Evolutionary conservation across 2,888 invertebrate genomes (phyloP).

Genomic region (Ornithoptera priamus): DNA sequence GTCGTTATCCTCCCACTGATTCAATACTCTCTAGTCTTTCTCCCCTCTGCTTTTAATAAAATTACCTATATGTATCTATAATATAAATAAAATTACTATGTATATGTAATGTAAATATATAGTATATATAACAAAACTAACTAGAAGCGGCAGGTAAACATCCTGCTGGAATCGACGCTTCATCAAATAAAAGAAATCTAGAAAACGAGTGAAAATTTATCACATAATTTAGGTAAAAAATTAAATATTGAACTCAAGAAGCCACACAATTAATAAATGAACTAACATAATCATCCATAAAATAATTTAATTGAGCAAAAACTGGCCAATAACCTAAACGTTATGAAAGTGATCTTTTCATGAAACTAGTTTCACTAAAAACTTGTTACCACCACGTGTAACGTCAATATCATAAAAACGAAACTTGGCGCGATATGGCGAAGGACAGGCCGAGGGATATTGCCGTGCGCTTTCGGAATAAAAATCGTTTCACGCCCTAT

Average conservation of each 20-base stretch:
- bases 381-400: conserved; percentile 31
- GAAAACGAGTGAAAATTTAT: background rate
- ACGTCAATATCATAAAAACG: conserved; percentile 33
- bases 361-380: conserved; percentile 28
- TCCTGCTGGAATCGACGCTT: too few species aligned
- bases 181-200: too few species aligned
- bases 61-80: too few species aligned
- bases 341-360: conserved; percentile 21
- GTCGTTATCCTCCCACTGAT: too few species aligned
- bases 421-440: conserved; percentile 38
- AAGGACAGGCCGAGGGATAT: conserved; percentile 59
- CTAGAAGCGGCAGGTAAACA: too few species aligned
- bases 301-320: background rate
- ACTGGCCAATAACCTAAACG: background rate
- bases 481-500: conserved; percentile 35
- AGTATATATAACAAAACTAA: too few species aligned
- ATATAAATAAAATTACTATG: too few species aligned
- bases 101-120: too few species aligned
- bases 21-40: too few species aligned
- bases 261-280: background rate
- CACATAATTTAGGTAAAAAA: background rate
- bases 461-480: conserved; percentile 47
- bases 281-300: background rate
- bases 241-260: background rate
- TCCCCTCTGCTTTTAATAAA: too few species aligned